Evolutionary conservation across 2,797 vertebrate species (phyloP), one percentile per base, ranked within the genome.

Genomic region (Onychomys leucogaster): DNA sequence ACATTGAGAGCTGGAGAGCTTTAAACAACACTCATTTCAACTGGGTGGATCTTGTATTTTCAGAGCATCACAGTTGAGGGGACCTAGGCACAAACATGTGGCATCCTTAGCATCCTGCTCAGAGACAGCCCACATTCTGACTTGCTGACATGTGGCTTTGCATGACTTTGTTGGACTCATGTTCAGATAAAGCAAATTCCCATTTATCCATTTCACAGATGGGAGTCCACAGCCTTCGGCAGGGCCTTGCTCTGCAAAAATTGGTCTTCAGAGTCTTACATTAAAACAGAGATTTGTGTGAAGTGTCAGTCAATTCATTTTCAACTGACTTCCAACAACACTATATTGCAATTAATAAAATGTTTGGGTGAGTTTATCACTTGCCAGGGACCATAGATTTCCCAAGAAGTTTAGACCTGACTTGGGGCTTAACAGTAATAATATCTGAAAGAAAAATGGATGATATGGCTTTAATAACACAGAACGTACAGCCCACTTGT

Each of bases 381-480:
- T 55, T 94, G 27, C 59, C 65, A 92, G 81, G 25, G 34, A 75
- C n/a, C 49, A 81, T 0, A 94, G 69, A 37, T 85, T 75, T 94
- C 78, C 52, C 67, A 96, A n/a, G 96, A 92, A 77, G 83, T 63
- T 95, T 21, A 32, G 91, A 91, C 52, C 55, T 93, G 57, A 83
- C 52, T 52, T n/a, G 55, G 3, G 34, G 32, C 19, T 95, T 90
- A 93, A 55, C 52, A 63, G 25, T 27, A 84, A 75, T 89, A 34
- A 61, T 91, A 29, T 89, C 93, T n/a, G n/a, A n/a, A n/a, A n/a
- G n/a, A n/a, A n/a, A n/a, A n/a, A n/a, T n/a, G n/a, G n/a, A n/a
- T n/a, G n/a, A 10, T 0, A 29, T 0, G 52, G 6, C 37, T 78
- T 85, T 83, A 76, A 77, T 32, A 81, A 73, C 32, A 77, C 0